Evolutionary conservation across 1,140 invertebrate genomes (phyloP), one percentile per base, ranked within the genome.

Genomic region (Trachymyrmex cornetzi): DNA sequence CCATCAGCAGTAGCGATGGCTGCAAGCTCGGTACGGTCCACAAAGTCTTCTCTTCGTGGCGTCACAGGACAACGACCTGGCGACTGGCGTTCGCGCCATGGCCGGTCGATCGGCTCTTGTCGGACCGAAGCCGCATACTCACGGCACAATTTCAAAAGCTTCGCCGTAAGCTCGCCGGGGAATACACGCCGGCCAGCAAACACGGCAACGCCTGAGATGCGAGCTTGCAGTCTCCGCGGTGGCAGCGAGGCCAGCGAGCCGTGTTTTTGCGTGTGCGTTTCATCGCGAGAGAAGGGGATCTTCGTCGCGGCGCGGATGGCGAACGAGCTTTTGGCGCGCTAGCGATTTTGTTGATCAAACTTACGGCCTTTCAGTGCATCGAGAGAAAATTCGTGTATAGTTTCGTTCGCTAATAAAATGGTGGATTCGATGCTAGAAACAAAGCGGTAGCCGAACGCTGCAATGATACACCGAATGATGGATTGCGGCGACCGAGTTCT

Each of bases 21-120:
- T 88, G 85, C 75, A 88, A 91, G 90, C 84, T 88, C 86, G 34
- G 87, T 82, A 59, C 77, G 48, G n/a, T 59, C 63, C 30, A 82
- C 82, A 89, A 92, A 88, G 79, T 34, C 66, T 88, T 34, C 66
- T 88, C 61, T 48, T 63, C 44, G 86, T 86, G 87, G 89, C 91
- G 85, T 87, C 90, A 85, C 72, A 67, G 90, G 86, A 85, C 92
- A 89, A 92, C 79, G 92, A 92, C 89, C 91, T 85, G 86, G 87
- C 34, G 85, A 86, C 82, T 87, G 30, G 34, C 79, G 44, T 55
- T 22, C 24, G 57, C 27, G 75, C 61, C 38, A 66, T 61, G 57
- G 61, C 34, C 64, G 80, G 69, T 38, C 64, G 64, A 67, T 77
- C 59, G 66, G 67, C 48, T 24, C 69, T 74, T 24, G 59, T 77